Evolutionary conservation across 1,140 invertebrate species (phyloP), one percentile per base, ranked within the genome.

Genomic region (Plectrocnemia conspersa): DNA sequence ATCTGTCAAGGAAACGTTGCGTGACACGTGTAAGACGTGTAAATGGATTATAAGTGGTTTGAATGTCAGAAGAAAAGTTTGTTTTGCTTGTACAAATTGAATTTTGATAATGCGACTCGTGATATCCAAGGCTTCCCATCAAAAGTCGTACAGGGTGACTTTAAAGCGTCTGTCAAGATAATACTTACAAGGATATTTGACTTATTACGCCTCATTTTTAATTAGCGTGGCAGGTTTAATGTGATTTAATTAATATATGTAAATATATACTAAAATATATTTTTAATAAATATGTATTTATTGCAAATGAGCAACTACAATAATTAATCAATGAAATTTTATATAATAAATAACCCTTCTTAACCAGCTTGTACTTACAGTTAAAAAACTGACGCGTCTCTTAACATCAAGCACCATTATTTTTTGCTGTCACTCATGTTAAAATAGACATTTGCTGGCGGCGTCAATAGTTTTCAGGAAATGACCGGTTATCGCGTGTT

Each of bases 11-110:
- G 29, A 36, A 50, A 50, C 23, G 47, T 50, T 36, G 38, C 47
- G 32, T 50, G 47, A 50, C 47, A 50, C 38, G 47, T 50, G 47
- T 50, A 50, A 50, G 32, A 38, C 47, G 47, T 50, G 47, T 50
- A 50, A 50, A 38, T 50, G 35, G 35, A 50, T 50, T 50, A 50
- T 50, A 38, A 50, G 32, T 36, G 47, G 32, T 36, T 35, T 36
- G 32, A 50, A 36, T 24, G 47, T 50, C 42, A 2, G 19, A 3
- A 23, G 42, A 45, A 23, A 23, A 45, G 42, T 45, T 45, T 45
- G 42, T 45, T 45, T 45, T 45, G 42, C 42, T n/a, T 10, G 42
- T 23, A 19, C 19, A 45, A 45, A 45, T 45, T 45, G 42, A 45
- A 45, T 45, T 45, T 45, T 45, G 42, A 45, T 45, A 45, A 45